phyloP scores from a whole-genome alignment of 2,888 invertebrate genomes.

The Cancer borealis region DNA sequence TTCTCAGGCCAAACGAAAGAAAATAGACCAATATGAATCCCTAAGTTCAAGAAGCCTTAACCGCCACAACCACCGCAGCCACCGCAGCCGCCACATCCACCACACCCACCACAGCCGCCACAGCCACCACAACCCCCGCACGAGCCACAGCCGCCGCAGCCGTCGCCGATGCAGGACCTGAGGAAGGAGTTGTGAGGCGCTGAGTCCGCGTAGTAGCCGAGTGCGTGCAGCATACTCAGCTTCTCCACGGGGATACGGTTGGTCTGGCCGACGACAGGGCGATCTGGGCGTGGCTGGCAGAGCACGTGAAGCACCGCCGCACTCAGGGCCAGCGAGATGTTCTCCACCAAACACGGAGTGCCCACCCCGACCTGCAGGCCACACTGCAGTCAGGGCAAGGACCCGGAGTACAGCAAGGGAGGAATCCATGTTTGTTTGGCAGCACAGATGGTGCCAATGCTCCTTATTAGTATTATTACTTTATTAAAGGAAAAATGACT shows the following conservation, averaged over 20 bases:
- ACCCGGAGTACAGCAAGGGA: not conserved
- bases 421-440: not conserved
- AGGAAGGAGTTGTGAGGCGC: constrained; percentile 76
- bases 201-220: constrained; percentile 72
- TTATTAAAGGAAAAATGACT: no score
- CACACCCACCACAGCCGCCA: constrained; percentile 74
- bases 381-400: constrained; percentile 4
- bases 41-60: constrained; percentile 58
- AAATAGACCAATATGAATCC: constrained; percentile 38
- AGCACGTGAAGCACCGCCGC: constrained; percentile 73
- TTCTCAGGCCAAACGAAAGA: constrained; percentile 13
- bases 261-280: constrained; percentile 71
- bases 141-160: constrained; percentile 75
- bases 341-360: constrained; percentile 73
- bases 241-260: constrained; percentile 76
- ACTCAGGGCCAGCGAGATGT: constrained; percentile 72
- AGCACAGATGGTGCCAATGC: not conserved
- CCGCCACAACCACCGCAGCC: constrained; percentile 76
- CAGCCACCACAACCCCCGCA: constrained; percentile 76
- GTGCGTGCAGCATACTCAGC: constrained; percentile 72
- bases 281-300: constrained; percentile 75
- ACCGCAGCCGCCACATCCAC: constrained; percentile 75
- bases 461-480: no score
- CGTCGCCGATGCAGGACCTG: constrained; percentile 70
- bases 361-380: constrained; percentile 69